Evolutionary conservation across 2,113 vertebrate species (phyloP).

Genomic region (Hemiprocne comata): DNA sequence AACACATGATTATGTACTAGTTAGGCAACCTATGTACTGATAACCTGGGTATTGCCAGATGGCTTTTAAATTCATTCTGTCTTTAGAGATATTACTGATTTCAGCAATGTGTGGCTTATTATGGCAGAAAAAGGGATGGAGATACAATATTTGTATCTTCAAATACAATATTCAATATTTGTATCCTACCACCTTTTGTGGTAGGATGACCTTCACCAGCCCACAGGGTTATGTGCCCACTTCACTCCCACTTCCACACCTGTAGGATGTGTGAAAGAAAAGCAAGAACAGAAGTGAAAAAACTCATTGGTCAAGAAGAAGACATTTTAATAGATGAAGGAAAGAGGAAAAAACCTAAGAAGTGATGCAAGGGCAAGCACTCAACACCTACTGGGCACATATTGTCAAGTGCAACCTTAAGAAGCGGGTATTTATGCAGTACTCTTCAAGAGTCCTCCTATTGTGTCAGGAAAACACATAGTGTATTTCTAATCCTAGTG

Average conservation of each 20-base stretch:
- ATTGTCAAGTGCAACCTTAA: neutral
- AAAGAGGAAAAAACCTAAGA: neutral
- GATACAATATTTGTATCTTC: neutral
- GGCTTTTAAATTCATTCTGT: neutral
- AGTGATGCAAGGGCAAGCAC: neutral
- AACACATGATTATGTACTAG: neutral
- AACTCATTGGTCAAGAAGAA: neutral
- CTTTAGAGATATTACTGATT: neutral
- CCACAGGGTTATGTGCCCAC: neutral
- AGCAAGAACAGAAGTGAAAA: neutral
- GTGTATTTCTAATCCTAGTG: neutral
- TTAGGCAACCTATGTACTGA: neutral
- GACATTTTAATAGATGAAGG: neutral
- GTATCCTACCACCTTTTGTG: neutral
- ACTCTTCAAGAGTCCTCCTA: neutral
- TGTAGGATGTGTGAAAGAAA: neutral
- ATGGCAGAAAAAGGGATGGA: neutral
- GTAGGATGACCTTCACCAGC: neutral
- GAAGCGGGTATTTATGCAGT: neutral
- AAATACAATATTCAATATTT: too few species aligned
- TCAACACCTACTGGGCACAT: neutral
- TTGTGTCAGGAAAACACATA: neutral
- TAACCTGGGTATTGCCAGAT: neutral
- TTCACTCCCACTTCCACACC: neutral
- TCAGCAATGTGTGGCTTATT: neutral